Conservation (phyloP, 64 coral and sea anemone genomes). For the Pachyseris speciosa region DNA sequence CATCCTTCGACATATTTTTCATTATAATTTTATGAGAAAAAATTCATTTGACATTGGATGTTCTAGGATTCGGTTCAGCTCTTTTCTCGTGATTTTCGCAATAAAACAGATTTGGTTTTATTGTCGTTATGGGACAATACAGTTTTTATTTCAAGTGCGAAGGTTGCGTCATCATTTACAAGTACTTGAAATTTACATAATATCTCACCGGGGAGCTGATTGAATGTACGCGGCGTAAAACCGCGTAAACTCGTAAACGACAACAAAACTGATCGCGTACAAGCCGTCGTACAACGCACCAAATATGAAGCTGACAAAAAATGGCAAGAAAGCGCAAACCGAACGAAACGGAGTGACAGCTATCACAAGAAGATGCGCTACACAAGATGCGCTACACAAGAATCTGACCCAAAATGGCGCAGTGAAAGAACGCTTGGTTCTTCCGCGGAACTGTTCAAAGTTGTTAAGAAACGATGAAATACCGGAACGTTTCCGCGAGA, state of each 20-base stretch:
- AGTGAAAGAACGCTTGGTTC: not conserved
- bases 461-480: constrained; percentile 44
- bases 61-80: not conserved
- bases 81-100: not conserved
- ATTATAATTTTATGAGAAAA: not conserved
- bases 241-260: not conserved
- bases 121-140: too few relatives aligned
- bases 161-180: not conserved
- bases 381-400: not conserved
- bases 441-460: not conserved
- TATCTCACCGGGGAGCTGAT: not conserved
- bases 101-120: too few relatives aligned
- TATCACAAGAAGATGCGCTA: not conserved
- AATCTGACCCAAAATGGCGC: not conserved
- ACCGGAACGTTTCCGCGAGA: constrained; percentile 2
- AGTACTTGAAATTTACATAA: not conserved
- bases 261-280: too few relatives aligned
- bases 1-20: too few relatives aligned
- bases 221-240: not conserved
- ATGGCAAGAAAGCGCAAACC: not conserved
- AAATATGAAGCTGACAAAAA: not conserved
- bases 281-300: not conserved
- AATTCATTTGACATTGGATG: too few relatives aligned
- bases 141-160: not conserved
- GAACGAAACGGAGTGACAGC: not conserved